These are phyloP conservation scores for Tanypteryx hageni DNA, from an alignment of 2,888 invertebrate genomes.

Conservation along the genomic window DNA sequence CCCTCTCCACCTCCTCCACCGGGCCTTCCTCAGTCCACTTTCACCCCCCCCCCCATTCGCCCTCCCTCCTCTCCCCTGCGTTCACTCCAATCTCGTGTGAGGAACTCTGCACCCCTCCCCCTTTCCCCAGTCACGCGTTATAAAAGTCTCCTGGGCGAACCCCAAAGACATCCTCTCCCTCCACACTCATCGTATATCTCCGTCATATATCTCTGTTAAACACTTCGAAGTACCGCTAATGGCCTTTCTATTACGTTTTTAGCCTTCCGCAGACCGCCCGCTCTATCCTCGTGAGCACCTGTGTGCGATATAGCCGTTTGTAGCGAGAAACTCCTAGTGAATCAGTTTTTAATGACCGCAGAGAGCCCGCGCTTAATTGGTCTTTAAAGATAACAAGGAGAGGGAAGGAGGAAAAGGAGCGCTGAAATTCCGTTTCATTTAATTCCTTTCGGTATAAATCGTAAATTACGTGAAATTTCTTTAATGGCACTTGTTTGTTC, in stretches of 20 bases:
- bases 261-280: slow-evolving; percentile 53
- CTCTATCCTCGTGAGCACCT: slow-evolving; percentile 38
- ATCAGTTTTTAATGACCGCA: slow-evolving; percentile 62
- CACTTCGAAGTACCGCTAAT: slow-evolving; percentile 52
- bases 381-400: slow-evolving; percentile 63
- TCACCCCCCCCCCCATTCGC: neutral
- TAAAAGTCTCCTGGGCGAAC: slow-evolving; percentile 36
- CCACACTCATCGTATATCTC: neutral
- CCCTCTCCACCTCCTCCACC: neutral
- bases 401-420: slow-evolving; percentile 22
- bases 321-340: slow-evolving; percentile 48
- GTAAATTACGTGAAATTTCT: neutral
- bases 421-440: slow-evolving; percentile 36
- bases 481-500: neutral
- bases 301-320: slow-evolving; percentile 57
- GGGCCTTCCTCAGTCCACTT: no score
- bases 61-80: neutral
- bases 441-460: slow-evolving; percentile 23
- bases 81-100: neutral
- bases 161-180: slow-evolving; percentile 30
- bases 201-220: slow-evolving; percentile 55
- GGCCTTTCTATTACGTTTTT: slow-evolving; percentile 42
- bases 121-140: neutral
- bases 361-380: slow-evolving; percentile 57
- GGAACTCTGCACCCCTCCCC: neutral